These are phyloP conservation scores for Macroteleia sp. DNA, from an alignment of 2,888 invertebrate species.

Conservation along the genomic window DNA sequence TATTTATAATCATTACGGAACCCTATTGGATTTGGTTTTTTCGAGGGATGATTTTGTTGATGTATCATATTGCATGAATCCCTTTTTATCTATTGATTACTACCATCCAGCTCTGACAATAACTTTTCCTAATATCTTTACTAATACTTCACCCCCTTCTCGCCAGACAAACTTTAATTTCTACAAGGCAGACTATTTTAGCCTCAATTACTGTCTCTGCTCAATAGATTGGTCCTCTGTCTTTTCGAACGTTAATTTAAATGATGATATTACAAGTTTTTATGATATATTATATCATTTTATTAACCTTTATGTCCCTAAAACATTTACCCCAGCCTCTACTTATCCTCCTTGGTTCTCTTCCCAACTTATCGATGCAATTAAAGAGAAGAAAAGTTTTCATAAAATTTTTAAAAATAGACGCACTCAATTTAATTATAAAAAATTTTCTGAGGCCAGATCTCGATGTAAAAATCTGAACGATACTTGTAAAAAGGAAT, in stretches of 20 bases:
- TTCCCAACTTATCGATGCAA: background rate
- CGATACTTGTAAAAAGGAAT: background rate
- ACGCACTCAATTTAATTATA: background rate
- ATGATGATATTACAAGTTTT: background rate
- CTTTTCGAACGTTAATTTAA: background rate
- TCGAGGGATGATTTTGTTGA: too few species aligned
- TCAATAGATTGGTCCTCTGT: background rate
- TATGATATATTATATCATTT: background rate
- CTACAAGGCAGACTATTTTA: background rate
- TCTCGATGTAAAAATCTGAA: background rate
- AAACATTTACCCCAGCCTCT: too few species aligned
- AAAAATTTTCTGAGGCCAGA: background rate
- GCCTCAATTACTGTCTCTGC: background rate
- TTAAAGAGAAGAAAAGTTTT: background rate
- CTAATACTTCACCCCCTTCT: background rate
- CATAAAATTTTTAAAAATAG: background rate
- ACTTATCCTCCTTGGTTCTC: background rate
- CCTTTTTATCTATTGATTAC: too few species aligned
- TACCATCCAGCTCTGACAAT: too few species aligned
- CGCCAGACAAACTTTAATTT: background rate
- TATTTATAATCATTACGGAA: too few species aligned
- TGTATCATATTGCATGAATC: too few species aligned
- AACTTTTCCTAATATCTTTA: too few species aligned
- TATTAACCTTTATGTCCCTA: too few species aligned
- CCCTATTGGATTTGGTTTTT: too few species aligned